Percentiles rank a stretch among this genome's conserved stretches.
phyloP scores from a whole-genome alignment of 2,888 invertebrate genomes.

The Lypha dubia region DNA sequence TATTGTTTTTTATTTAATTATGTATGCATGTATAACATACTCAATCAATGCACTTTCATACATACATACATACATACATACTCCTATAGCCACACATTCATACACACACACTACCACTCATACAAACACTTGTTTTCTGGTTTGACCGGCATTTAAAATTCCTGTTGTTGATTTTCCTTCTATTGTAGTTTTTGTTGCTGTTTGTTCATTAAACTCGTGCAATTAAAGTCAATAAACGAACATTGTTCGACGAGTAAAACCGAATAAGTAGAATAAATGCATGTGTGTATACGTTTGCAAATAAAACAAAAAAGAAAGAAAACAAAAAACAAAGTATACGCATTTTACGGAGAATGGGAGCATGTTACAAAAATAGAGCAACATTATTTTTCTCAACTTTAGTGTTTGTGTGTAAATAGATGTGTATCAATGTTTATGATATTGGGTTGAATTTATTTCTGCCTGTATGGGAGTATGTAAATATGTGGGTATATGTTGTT shows the following conservation, averaged over 20 bases:
- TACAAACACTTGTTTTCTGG: background rate
- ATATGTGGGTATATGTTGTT: background rate
- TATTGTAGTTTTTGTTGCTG: background rate
- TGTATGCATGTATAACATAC: background rate
- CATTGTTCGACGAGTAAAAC: constrained; percentile 9
- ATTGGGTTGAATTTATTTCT: background rate
- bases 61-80: no score
- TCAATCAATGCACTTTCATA: constrained; percentile 17
- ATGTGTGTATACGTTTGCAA: background rate
- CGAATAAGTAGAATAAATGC: background rate
- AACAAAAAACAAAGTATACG: background rate
- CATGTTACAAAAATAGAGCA: constrained; percentile 3
- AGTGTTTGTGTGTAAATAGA: background rate
- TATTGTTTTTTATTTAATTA: background rate
- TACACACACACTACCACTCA: no score
- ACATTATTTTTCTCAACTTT: background rate
- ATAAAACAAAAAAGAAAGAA: no score
- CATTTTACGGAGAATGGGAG: background rate
- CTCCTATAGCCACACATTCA: background rate
- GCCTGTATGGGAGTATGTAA: background rate
- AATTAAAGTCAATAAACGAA: constrained; percentile 55
- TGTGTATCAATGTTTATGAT: constrained; percentile 23
- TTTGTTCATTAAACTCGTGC: constrained; percentile 45
- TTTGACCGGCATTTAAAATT: constrained; percentile 48
- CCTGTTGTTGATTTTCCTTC: constrained; percentile 10